Evolutionary conservation across 1,140 invertebrate genomes (phyloP).

Genomic region (Drosophila pallidifrons): DNA sequence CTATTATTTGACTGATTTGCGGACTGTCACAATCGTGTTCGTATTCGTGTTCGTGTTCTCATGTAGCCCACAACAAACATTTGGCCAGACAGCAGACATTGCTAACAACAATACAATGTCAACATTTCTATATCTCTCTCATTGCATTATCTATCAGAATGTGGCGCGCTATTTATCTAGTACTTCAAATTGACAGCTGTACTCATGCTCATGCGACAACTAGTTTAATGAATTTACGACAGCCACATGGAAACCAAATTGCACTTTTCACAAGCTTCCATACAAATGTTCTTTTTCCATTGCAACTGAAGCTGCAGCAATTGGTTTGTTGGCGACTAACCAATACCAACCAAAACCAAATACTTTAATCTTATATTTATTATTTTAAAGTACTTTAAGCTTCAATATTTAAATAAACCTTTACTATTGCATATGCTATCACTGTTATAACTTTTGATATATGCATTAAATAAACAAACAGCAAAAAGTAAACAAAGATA

Average conservation of each 20-base stretch:
- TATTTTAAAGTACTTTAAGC: too few species aligned
- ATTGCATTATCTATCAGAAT: conserved; percentile 57
- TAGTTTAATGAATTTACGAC: conserved; percentile 31
- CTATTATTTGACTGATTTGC: conserved; percentile 50
- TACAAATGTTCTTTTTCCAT: not conserved
- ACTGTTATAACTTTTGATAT: too few species aligned
- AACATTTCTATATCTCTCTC: conserved; percentile 62
- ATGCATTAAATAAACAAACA: too few species aligned
- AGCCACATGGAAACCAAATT: conserved; percentile 54
- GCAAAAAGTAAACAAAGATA: too few species aligned
- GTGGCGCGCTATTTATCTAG: conserved; percentile 64
- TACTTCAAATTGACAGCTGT: conserved; percentile 78
- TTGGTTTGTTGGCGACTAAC: too few species aligned
- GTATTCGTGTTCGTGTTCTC: conserved; percentile 19
- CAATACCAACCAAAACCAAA: too few species aligned
- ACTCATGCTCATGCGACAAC: conserved; percentile 19
- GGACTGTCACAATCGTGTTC: not conserved
- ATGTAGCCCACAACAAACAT: conserved; percentile 47
- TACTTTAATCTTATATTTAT: too few species aligned
- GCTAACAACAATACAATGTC: conserved; percentile 54
- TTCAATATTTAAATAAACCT: too few species aligned
- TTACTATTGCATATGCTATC: too few species aligned
- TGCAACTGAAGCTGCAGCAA: not conserved
- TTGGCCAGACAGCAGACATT: conserved; percentile 15
- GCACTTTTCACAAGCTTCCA: conserved; percentile 64